phyloP scores from a whole-genome alignment of 2,113 vertebrate species.

The Nannobrachium achirus region DNA sequence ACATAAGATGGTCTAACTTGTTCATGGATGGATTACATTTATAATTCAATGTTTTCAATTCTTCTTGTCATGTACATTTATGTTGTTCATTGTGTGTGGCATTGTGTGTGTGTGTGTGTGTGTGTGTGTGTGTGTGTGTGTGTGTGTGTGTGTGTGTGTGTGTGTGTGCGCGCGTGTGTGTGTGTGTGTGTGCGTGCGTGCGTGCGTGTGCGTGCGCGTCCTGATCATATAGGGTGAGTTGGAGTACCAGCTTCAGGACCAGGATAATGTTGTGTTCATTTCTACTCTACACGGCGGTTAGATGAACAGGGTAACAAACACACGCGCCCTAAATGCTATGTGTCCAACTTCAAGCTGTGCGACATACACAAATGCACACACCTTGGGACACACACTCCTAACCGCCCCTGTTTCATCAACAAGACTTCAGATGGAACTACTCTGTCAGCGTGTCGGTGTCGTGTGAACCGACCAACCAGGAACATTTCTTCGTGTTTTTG shows the following conservation, averaged over 20 bases:
- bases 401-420: no score
- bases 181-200: slow-evolving; percentile 12
- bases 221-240: slow-evolving; percentile 96
- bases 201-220: slow-evolving; percentile 29
- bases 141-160: slow-evolving; percentile 46
- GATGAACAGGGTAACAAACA: background rate
- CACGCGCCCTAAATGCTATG: background rate
- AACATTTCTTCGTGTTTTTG: no score
- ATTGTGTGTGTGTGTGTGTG: background rate
- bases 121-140: slow-evolving; percentile 5
- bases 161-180: slow-evolving; percentile 29
- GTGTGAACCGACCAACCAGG: no score
- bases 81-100: background rate
- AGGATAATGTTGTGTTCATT: slow-evolving; percentile 94
- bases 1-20: no score
- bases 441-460: no score
- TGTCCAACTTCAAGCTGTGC: no score
- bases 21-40: no score
- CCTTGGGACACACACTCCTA: no score
- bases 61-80: no score
- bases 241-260: slow-evolving; percentile 92
- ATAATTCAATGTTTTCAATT: no score
- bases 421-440: no score
- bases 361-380: no score
- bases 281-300: slow-evolving; percentile 96